Evolutionary conservation across 1,140 invertebrate species (phyloP).

Genomic region (Tetranychus urticae): DNA sequence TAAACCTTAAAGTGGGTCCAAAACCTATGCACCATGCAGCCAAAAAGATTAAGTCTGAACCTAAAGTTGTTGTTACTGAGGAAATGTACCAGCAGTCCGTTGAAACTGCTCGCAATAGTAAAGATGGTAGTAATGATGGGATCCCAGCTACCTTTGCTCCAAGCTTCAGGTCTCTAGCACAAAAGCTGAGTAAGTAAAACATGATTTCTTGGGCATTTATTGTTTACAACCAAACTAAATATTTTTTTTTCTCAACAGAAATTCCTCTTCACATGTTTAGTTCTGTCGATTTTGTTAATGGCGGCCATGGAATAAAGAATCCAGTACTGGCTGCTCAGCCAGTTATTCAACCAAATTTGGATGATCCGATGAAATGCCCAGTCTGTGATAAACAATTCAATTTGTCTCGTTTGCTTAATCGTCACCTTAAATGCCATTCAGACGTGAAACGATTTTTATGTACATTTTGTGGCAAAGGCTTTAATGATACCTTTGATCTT

Average conservation of each 20-base stretch:
- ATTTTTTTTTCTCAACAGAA: not conserved
- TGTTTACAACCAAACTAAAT: too few relatives aligned
- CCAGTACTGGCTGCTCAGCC: slow-evolving; percentile 38
- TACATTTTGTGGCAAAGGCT: slow-evolving; percentile 97
- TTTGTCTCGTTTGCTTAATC: slow-evolving; percentile 77
- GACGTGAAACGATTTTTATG: slow-evolving; percentile 94
- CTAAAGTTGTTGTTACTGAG: not conserved
- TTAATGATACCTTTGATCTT: slow-evolving; percentile 98
- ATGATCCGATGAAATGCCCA: slow-evolving; percentile 35
- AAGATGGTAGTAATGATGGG: not conserved
- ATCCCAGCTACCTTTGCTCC: not conserved
- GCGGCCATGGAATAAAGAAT: slow-evolving; percentile 96
- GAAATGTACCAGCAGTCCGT: not conserved
- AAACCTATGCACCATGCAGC: not conserved
- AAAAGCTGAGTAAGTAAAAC: slow-evolving; percentile 4
- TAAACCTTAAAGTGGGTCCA: not conserved
- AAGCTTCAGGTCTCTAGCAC: slow-evolving; percentile 5
- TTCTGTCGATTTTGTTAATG: slow-evolving; percentile 84
- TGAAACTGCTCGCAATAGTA: not conserved
- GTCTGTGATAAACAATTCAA: slow-evolving; percentile 83
- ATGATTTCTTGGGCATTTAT: too few relatives aligned
- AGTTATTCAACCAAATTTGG: not conserved
- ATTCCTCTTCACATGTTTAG: slow-evolving; percentile 6
- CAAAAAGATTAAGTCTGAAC: not conserved
- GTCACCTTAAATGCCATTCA: slow-evolving; percentile 98